Evolutionary conservation across 2,888 invertebrate species (phyloP), one percentile per base, ranked within the genome.

Genomic region (Campoplex capitator): DNA sequence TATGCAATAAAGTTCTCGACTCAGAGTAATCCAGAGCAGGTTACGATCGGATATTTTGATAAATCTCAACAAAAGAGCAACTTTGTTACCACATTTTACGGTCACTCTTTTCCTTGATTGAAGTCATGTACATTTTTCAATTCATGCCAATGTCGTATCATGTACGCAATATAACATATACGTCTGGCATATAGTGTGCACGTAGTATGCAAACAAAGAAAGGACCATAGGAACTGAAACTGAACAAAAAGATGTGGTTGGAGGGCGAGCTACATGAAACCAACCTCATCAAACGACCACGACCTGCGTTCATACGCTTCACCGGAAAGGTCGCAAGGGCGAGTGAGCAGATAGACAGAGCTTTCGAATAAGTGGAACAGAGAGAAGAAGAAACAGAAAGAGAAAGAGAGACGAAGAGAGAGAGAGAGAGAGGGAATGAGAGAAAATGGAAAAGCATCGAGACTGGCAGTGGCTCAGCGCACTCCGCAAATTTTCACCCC

Each of bases 401-500:
- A 77, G 70, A 58, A 28, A 58, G 80, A 67, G 28, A 28, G 35
- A 23, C 54, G 0, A 68, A 54, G 35, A 18, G 35, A 54, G 28
- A 74, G 62, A 54, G 35, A 18, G 35, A 54, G 28, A 70, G 58
- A 75, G 62, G 70, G 79, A 65, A 78, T 75, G 71, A 76, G 80
- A 71, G 48, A 82, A 73, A 85, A 70, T 76, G 84, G 85, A 70
- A 84, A 68, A 78, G 82, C 78, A 83, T 38, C 56, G 85, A 71
- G 84, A 68, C 70, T 68, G 85, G 88, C 88, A 89, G 89, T 89
- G 91, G 91, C 92, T 92, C 92, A 79, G 85, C 67, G 91, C 92
- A 91, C 92, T 93, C 92, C 92, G 92, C 92, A 93, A 93, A 93
- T 92, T 93, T 93, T 92, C 92, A 92, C 88, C 73, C 77, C 85